Percentiles rank a stretch among this genome's conserved stretches.
Conservation (phyloP, 2,888 invertebrate species). For the Yponomeuta malinellus region DNA sequence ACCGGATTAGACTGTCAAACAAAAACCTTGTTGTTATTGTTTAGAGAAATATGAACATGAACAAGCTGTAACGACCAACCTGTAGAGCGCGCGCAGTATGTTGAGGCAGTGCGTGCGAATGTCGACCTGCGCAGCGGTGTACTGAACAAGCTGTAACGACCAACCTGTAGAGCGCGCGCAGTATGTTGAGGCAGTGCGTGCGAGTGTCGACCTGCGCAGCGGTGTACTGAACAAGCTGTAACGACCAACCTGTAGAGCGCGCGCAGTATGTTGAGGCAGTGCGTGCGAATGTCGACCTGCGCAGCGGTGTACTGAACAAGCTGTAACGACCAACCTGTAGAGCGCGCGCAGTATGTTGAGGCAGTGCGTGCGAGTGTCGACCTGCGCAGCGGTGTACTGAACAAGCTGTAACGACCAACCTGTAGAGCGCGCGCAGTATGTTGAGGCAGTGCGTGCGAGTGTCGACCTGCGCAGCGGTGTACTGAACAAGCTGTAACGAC, state of each 20-base stretch:
- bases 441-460: slow-evolving; percentile 87
- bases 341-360: slow-evolving; percentile 90
- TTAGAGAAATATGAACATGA: no score
- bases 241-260: slow-evolving; percentile 62
- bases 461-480: slow-evolving; percentile 26
- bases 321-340: slow-evolving; percentile 32
- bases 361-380: slow-evolving; percentile 79
- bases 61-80: slow-evolving; percentile 32
- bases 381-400: slow-evolving; percentile 30
- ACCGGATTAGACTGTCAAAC: no score
- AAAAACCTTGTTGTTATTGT: no score
- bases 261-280: slow-evolving; percentile 91
- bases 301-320: slow-evolving; percentile 30
- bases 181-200: slow-evolving; percentile 90
- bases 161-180: slow-evolving; percentile 80
- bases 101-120: slow-evolving; percentile 87
- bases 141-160: slow-evolving; percentile 22
- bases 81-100: slow-evolving; percentile 82
- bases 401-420: slow-evolving; percentile 32
- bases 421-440: slow-evolving; percentile 82
- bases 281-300: slow-evolving; percentile 66
- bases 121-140: slow-evolving; percentile 26
- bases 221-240: slow-evolving; percentile 26
- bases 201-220: slow-evolving; percentile 36
- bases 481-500: slow-evolving; percentile 22